Conservation (phyloP, 2,797 vertebrate genomes). For the Carapus acus region DNA sequence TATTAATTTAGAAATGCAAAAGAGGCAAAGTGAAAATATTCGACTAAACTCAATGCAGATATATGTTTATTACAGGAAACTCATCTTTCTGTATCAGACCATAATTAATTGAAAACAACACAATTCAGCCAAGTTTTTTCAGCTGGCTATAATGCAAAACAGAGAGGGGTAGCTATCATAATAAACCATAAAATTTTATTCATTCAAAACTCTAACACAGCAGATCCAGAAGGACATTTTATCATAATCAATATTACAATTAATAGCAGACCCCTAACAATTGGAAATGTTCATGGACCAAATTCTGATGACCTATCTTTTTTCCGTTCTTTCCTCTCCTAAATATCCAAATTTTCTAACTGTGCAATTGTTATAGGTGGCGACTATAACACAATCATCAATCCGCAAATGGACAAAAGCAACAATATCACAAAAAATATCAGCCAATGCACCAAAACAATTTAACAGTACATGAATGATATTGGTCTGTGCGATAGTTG, state of each 20-base stretch:
- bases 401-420: not conserved
- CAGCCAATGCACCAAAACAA: not conserved
- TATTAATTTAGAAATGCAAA: too few species aligned
- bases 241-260: constrained; percentile 4
- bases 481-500: not conserved
- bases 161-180: not conserved
- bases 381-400: not conserved
- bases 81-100: not conserved
- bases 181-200: not conserved
- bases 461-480: too few species aligned
- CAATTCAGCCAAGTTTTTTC: not conserved
- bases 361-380: not conserved
- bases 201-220: not conserved
- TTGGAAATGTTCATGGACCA: constrained; percentile 1
- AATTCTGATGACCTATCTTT: not conserved
- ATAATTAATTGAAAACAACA: not conserved
- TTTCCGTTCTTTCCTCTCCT: not conserved
- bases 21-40: not conserved
- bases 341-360: not conserved
- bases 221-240: constrained; percentile 3
- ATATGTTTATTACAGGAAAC: constrained; percentile 2
- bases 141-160: not conserved
- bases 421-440: not conserved
- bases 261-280: not conserved
- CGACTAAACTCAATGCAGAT: constrained; percentile 1